These are phyloP conservation scores for Amblyteles armatorius DNA, from an alignment of 2,888 invertebrate genomes.

Conservation along the genomic window DNA sequence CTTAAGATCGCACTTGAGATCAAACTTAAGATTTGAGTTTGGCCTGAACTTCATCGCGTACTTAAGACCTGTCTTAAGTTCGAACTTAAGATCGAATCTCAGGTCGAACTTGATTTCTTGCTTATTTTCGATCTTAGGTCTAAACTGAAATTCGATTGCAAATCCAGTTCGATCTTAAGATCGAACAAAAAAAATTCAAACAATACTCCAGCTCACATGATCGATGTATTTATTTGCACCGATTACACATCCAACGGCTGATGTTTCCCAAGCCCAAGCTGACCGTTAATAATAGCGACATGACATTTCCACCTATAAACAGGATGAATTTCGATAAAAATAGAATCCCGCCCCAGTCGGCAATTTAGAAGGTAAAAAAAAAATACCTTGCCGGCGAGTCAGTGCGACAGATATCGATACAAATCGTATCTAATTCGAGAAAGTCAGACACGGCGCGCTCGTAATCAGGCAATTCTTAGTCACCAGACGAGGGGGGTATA, in stretches of 20 bases:
- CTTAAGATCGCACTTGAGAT: too few relatives aligned
- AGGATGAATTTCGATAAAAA: neutral
- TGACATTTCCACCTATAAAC: neutral
- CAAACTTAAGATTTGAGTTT: too few relatives aligned
- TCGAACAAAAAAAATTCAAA: neutral
- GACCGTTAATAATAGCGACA: neutral
- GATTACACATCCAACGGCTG: neutral
- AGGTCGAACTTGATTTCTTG: too few relatives aligned
- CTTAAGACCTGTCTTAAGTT: too few relatives aligned
- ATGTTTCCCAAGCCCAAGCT: neutral
- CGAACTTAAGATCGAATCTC: too few relatives aligned
- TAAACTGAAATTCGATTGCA: too few relatives aligned
- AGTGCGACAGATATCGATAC: neutral
- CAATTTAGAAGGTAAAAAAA: neutral
- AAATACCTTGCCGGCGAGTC: neutral
- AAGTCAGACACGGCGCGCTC: constrained; percentile 37
- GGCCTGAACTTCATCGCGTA: too few relatives aligned
- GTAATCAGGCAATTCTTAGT: constrained; percentile 61
- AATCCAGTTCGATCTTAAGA: too few relatives aligned
- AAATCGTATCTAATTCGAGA: constrained; percentile 51
- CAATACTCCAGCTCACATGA: neutral
- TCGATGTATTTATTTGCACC: neutral
- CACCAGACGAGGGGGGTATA: neutral
- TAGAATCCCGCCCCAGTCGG: neutral
- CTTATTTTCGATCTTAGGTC: too few relatives aligned